These are phyloP conservation scores for Xenopus laevis DNA, from an alignment of 2,113 vertebrate genomes.

Conservation along the genomic window DNA sequence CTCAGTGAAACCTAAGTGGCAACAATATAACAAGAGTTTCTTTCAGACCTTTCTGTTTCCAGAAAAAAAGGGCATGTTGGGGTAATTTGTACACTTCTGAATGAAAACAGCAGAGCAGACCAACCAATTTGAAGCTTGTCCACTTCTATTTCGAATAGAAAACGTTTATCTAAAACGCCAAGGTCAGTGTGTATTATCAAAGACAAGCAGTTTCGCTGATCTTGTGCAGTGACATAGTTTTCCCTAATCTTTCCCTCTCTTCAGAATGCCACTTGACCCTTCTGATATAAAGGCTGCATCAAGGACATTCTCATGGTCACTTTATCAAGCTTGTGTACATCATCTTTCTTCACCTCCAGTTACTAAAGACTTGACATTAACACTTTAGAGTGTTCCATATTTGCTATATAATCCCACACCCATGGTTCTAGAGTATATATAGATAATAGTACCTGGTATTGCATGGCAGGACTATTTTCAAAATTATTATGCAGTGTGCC, in stretches of 20 bases:
- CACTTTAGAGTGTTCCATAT: too few relatives aligned
- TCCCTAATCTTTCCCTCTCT: conserved; percentile 58
- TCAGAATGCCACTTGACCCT: conserved; percentile 35
- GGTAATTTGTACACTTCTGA: conserved; percentile 92
- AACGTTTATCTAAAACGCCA: conserved; percentile 53
- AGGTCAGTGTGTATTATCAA: conserved; percentile 64
- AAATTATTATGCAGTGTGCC: too few relatives aligned
- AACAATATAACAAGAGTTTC: conserved; percentile 89
- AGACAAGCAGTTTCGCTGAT: conserved; percentile 61
- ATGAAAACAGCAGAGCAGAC: conserved; percentile 76
- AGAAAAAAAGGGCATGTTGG: conserved; percentile 76
- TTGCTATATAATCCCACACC: too few relatives aligned
- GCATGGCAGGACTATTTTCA: too few relatives aligned
- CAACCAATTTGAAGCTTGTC: conserved; percentile 68
- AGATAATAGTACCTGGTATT: too few relatives aligned
- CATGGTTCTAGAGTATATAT: too few relatives aligned
- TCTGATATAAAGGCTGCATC: not conserved
- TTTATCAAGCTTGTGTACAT: conserved; percentile 2
- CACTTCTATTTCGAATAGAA: conserved; percentile 54
- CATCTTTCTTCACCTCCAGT: too few relatives aligned
- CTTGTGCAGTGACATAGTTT: conserved; percentile 62
- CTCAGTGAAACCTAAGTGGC: conserved; percentile 89
- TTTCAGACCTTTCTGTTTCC: conserved; percentile 80
- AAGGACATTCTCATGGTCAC: conserved; percentile 46
- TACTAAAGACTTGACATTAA: too few relatives aligned